Evolutionary conservation across 2,888 invertebrate genomes (phyloP).

Genomic region (Notocelia uddmanniana): DNA sequence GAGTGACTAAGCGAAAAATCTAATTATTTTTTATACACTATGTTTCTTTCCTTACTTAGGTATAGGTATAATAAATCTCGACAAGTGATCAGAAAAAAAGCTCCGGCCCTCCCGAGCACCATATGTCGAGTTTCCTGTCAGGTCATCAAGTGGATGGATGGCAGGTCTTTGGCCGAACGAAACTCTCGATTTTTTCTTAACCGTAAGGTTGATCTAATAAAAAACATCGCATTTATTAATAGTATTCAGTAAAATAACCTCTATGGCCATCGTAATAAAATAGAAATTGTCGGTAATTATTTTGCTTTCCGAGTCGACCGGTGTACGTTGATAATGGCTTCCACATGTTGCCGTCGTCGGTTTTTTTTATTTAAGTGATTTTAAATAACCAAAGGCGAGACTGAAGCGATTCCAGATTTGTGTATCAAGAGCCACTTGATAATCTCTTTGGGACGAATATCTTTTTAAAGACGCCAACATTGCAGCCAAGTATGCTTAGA

Average conservation of each 20-base stretch:
- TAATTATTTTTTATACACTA: not conserved
- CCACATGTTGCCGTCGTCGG: conserved; percentile 51
- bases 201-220: conserved; percentile 21
- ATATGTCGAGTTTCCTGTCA: conserved; percentile 66
- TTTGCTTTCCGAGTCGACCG: conserved; percentile 24
- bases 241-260: conserved; percentile 36
- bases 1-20: not conserved
- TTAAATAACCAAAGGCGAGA: conserved; percentile 44
- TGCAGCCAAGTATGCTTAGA: not conserved
- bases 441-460: conserved; percentile 14
- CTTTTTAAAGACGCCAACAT: not conserved
- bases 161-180: conserved; percentile 53
- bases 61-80: conserved; percentile 35
- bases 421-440: conserved; percentile 14
- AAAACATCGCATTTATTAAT: conserved; percentile 16
- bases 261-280: conserved; percentile 40
- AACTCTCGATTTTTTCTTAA: conserved; percentile 53
- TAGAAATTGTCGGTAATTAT: conserved; percentile 44
- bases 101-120: conserved; percentile 63
- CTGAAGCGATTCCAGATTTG: conserved; percentile 47
- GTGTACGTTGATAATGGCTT: conserved; percentile 47
- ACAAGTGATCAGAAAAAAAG: conserved; percentile 65
- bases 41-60: not conserved
- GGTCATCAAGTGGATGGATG: conserved; percentile 60
- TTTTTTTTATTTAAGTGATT: conserved; percentile 45